Conservation (phyloP, 2,797 vertebrate species). For the Adrianichthys oophorus region DNA sequence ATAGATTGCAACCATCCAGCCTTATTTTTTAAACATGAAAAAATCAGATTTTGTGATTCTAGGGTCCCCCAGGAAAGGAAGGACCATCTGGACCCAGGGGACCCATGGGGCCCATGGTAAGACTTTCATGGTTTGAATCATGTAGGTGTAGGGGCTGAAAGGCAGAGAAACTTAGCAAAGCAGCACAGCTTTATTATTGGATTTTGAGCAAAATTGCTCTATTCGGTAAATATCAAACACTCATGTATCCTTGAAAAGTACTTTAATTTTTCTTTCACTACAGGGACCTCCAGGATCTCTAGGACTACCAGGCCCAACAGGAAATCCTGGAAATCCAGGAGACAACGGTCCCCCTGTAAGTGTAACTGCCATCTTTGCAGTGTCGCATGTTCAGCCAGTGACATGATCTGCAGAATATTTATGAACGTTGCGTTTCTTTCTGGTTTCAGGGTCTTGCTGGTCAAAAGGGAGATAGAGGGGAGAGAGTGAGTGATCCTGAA, state of each 20-base stretch:
- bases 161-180: background rate
- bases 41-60: conserved; percentile 34
- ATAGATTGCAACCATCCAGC: conserved; percentile 2
- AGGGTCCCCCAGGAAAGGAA: conserved; percentile 95
- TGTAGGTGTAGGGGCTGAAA: no score
- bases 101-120: conserved; percentile 88
- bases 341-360: conserved; percentile 87
- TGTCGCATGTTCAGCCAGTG: background rate
- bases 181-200: background rate
- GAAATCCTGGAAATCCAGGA: conserved; percentile 89
- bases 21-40: background rate
- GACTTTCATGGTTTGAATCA: conserved; percentile 17
- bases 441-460: conserved; percentile 85
- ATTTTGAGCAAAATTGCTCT: no score
- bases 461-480: conserved; percentile 93
- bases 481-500: conserved; percentile 85
- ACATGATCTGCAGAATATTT: background rate
- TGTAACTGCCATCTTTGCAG: conserved; percentile 8
- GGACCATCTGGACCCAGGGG: conserved; percentile 89
- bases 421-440: background rate
- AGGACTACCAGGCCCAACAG: conserved; percentile 84
- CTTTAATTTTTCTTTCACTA: conserved; percentile 1
- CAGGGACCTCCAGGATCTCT: conserved; percentile 91
- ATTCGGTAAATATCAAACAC: no score
- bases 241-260: no score